Evolutionary conservation across 2,797 vertebrate genomes (phyloP).

Genomic region (Liasis olivaceus): DNA sequence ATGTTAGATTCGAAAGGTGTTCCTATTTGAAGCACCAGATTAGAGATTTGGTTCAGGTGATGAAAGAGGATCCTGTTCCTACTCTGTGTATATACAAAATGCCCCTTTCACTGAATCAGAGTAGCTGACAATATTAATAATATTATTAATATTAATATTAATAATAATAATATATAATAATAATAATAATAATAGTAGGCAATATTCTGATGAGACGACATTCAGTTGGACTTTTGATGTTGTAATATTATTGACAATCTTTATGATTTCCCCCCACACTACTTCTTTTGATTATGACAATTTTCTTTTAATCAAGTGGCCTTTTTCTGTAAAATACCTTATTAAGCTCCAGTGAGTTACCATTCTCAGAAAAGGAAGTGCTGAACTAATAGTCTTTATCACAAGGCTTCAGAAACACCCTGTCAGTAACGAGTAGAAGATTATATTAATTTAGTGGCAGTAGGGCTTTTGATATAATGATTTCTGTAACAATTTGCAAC

Average conservation of each 20-base stretch:
- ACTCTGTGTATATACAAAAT: not conserved
- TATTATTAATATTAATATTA: too few species aligned
- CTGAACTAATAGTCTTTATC: slow-evolving; percentile 58
- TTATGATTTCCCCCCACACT: slow-evolving; percentile 17
- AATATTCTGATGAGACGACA: not conserved
- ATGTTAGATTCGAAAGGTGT: too few species aligned
- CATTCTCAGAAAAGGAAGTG: slow-evolving; percentile 51
- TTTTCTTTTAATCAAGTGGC: slow-evolving; percentile 48
- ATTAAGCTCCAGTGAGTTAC: slow-evolving; percentile 48
- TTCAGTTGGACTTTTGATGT: not conserved
- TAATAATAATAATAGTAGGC: too few species aligned
- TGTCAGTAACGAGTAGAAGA: slow-evolving; percentile 57
- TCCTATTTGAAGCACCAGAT: not conserved
- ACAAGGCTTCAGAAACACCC: slow-evolving; percentile 52
- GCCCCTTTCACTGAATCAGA: not conserved
- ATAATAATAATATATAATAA: too few species aligned
- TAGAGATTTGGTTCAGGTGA: not conserved
- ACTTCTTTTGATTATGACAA: slow-evolving; percentile 49
- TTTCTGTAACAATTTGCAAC: slow-evolving; percentile 57
- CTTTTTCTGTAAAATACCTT: slow-evolving; percentile 39
- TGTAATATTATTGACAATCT: slow-evolving; percentile 19
- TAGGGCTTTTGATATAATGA: slow-evolving; percentile 55
- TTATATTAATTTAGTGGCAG: slow-evolving; percentile 64
- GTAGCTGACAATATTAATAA: not conserved
- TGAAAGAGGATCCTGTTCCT: not conserved